Percentiles rank a stretch among this genome's conserved stretches.
Conservation (phyloP, 2,888 invertebrate genomes). For the Nephrotoma guestfalica region DNA sequence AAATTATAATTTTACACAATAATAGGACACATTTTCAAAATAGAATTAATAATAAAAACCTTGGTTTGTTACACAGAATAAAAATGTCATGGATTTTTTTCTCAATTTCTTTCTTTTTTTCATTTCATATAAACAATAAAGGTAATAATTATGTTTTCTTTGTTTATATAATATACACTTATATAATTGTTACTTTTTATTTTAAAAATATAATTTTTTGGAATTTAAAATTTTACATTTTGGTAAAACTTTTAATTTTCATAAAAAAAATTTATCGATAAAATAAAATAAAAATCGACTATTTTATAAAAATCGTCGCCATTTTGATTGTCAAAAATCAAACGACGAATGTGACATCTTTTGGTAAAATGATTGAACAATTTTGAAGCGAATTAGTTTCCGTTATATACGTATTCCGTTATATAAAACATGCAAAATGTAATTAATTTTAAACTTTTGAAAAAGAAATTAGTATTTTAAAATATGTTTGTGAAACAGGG, state of each 20-base stretch:
- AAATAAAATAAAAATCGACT: neutral
- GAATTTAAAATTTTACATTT: neutral
- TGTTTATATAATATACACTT: neutral
- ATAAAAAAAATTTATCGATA: neutral
- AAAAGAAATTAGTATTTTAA: too few species aligned
- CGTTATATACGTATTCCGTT: too few species aligned
- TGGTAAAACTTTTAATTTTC: neutral
- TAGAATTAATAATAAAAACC: neutral
- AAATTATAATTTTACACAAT: neutral
- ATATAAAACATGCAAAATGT: too few species aligned
- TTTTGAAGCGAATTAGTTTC: neutral
- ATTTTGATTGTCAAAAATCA: slow-evolving; percentile 2
- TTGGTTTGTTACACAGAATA: neutral
- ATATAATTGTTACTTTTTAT: neutral
- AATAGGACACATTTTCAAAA: neutral
- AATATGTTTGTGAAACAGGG: too few species aligned
- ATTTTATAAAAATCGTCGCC: neutral
- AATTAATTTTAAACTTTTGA: too few species aligned
- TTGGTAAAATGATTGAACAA: neutral
- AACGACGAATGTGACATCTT: neutral
- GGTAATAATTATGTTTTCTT: neutral
- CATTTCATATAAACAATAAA: neutral
- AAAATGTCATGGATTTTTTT: slow-evolving; percentile 2
- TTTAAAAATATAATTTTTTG: neutral
- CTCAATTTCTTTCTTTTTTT: neutral